These are phyloP conservation scores for Rattus norvegicus DNA, from an alignment of 2,113 vertebrate genomes.

Conservation along the genomic window DNA sequence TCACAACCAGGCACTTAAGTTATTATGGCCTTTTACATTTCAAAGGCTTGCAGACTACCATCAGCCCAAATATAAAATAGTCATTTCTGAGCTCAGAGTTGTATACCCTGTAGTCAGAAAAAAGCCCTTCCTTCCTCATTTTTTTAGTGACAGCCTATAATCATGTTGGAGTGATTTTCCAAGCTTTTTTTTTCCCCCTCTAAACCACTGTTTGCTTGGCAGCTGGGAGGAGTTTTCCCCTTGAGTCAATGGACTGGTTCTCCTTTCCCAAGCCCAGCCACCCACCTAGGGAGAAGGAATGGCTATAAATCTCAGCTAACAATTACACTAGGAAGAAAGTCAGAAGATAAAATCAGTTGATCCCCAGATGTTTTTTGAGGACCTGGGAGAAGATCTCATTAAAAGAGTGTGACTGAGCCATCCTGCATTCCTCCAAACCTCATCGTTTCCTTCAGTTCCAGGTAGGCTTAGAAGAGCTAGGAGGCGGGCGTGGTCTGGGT, in stretches of 20 bases:
- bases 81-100: conserved; percentile 68
- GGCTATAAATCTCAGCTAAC: conserved; percentile 18
- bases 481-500: not conserved
- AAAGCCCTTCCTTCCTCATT: conserved; percentile 75
- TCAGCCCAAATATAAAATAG: conserved; percentile 69
- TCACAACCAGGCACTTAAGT: conserved; percentile 52
- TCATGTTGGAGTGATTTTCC: conserved; percentile 68
- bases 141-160: conserved; percentile 71
- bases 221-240: not conserved
- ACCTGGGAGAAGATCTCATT: not conserved
- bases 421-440: not conserved
- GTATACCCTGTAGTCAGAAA: conserved; percentile 28
- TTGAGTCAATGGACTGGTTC: conserved; percentile 15
- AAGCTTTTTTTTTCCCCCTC: conserved; percentile 24
- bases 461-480: not conserved
- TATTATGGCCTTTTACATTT: conserved; percentile 68
- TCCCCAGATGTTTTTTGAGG: conserved; percentile 1
- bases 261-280: conserved; percentile 23
- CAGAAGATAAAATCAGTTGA: conserved; percentile 4
- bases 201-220: conserved; percentile 40
- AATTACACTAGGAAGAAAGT: not conserved
- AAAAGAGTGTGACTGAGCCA: not conserved
- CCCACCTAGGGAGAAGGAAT: conserved; percentile 38
- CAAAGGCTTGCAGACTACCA: conserved; percentile 56
- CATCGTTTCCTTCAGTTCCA: not conserved